Evolutionary conservation across 1,140 invertebrate species (phyloP).

Genomic region (Pectinophora gossypiella): DNA sequence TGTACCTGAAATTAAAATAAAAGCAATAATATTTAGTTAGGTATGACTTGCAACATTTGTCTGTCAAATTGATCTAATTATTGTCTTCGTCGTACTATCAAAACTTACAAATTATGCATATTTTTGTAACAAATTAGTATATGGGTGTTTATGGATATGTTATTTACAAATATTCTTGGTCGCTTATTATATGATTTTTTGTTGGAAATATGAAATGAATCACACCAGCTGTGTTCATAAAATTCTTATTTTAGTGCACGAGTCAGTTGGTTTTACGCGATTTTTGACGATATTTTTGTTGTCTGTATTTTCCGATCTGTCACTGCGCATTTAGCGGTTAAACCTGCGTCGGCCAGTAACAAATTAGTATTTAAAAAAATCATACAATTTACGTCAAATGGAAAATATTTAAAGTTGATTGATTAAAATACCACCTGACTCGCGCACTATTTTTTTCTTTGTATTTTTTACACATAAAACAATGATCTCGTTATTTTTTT

Average conservation of each 20-base stretch:
- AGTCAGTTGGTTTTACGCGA: too few species aligned
- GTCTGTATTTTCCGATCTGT: too few species aligned
- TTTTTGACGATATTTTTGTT: too few species aligned
- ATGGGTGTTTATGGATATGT: not conserved
- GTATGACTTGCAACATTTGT: not conserved
- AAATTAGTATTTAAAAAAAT: too few species aligned
- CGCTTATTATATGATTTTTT: slow-evolving; percentile 12
- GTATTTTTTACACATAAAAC: slow-evolving; percentile 58
- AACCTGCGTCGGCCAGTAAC: too few species aligned
- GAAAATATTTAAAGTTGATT: too few species aligned
- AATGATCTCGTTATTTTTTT: slow-evolving; percentile 68
- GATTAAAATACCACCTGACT: too few species aligned
- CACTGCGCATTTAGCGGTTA: too few species aligned
- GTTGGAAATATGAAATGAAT: slow-evolving; percentile 28
- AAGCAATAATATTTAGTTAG: not conserved
- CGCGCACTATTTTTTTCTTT: slow-evolving; percentile 30
- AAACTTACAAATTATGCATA: not conserved
- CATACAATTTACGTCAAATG: too few species aligned
- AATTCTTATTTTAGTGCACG: slow-evolving; percentile 33
- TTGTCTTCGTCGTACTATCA: too few species aligned
- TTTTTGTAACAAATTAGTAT: not conserved
- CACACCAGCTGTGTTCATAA: slow-evolving; percentile 70
- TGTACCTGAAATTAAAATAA: not conserved
- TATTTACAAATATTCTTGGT: slow-evolving; percentile 16
- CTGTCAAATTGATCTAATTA: not conserved